Base-by-base conservation (phyloP, 1,140 invertebrate genomes). In the Lerema accius region DNA sequence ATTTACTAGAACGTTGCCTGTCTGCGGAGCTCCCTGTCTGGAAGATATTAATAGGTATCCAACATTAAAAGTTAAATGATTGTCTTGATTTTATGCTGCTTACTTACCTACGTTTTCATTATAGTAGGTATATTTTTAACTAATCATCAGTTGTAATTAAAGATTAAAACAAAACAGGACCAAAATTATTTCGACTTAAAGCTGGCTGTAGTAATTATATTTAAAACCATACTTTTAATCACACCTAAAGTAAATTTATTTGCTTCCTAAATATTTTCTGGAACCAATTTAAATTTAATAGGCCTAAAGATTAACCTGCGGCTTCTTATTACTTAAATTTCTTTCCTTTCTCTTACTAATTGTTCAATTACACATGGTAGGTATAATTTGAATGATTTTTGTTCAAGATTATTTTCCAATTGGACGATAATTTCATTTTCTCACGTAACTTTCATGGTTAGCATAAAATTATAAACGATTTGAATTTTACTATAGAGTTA, bases 1-100 rank as follows among this genome's bases (percentile, higher is more conserved):
- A 80, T 80, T 83, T 82, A 82, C 69, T 73, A 81, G 77, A 78
- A 71, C 80, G 73, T 85, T 83, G 80, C 73, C 79, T 82, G 82
- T 83, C 80, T 85, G 79, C 67, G 37, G 46, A 60, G 68, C 63
- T 63, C 69, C 70, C 67, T 69, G 68, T 73, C 69, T 73, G 58
- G 48, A 28, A 45, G 50, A 61, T 63, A 65, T 53, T 48, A 48
- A 56, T 68, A 60, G 60, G 23, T 59, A 65, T 39, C 43, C 56
- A 60, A 60, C 56, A 59, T 59, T 59, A 59, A 59, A 59, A 59
- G 43, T 59, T 59, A 59, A 46, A 59, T 48, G 42, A 59, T 59
- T 59, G 43, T 28, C 48, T 16, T 23, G 2, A 23, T 5, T 23
- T 23, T 48, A 48, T n/a, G 5, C 32, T 39, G 56, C 17, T 23